Percentiles rank a stretch among this genome's conserved stretches.
Evolutionary conservation across 64 coral and sea anemone species (phyloP).

Genomic region (Stichodactyla helianthus): DNA sequence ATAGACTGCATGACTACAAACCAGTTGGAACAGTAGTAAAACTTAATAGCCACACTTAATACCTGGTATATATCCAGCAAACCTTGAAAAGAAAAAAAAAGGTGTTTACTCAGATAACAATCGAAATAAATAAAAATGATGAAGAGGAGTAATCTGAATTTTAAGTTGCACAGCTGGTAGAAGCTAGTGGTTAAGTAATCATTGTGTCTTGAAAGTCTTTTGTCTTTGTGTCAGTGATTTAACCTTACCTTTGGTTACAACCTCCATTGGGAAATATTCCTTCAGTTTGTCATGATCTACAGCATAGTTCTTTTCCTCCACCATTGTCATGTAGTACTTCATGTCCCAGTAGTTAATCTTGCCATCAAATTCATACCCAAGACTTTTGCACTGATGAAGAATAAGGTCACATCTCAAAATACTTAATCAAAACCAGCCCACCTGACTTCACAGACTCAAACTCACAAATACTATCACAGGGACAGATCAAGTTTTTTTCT

Average conservation of each 20-base stretch:
- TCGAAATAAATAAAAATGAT: background rate
- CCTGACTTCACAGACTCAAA: no score
- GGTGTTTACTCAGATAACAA: no score
- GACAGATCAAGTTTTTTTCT: background rate
- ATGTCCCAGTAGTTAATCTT: constrained; percentile 96
- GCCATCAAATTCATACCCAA: constrained; percentile 73
- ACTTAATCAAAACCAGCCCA: no score
- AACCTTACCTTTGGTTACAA: constrained; percentile 89
- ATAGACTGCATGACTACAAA: background rate
- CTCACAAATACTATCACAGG: background rate
- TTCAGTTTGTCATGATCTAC: constrained; percentile 95
- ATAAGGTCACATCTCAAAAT: background rate
- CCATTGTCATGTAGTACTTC: constrained; percentile 89
- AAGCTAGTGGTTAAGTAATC: no score
- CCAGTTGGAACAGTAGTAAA: background rate
- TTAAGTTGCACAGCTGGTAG: no score
- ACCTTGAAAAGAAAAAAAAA: constrained; percentile 39
- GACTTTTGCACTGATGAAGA: constrained; percentile 58
- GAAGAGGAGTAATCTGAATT: background rate
- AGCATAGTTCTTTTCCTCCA: constrained; percentile 89
- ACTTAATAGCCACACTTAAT: background rate
- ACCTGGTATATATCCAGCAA: constrained; percentile 97
- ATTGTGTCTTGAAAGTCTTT: background rate
- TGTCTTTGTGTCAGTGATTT: background rate
- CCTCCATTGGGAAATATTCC: constrained; percentile 86